phyloP scores from a whole-genome alignment of 2,797 vertebrate species.

The Antennarius maculatus region DNA sequence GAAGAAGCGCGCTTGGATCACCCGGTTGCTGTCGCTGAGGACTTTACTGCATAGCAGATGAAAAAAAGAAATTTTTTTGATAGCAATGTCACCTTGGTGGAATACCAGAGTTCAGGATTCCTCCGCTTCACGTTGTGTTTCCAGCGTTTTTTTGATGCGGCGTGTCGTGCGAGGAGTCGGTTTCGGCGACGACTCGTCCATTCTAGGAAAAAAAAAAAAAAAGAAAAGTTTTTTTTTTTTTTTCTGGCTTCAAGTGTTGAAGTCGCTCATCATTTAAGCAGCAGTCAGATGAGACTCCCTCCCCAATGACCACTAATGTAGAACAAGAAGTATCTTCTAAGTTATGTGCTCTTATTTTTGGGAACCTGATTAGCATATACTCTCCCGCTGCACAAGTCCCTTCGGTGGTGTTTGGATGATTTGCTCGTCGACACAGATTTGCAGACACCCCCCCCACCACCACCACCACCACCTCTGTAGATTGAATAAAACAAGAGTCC shows the following conservation, averaged over 20 bases:
- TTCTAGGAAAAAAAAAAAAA: not conserved
- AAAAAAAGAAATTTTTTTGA: slow-evolving; percentile 30
- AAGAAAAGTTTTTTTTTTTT: too few relatives aligned
- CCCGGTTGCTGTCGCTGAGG: slow-evolving; percentile 50
- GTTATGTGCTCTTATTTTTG: slow-evolving; percentile 64
- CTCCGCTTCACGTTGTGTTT: slow-evolving; percentile 16
- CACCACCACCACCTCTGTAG: not conserved
- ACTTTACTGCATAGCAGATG: slow-evolving; percentile 41
- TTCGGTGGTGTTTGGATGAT: slow-evolving; percentile 49
- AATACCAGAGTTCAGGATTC: slow-evolving; percentile 52
- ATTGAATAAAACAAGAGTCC: slow-evolving; percentile 56
- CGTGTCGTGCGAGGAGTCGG: slow-evolving; percentile 32
- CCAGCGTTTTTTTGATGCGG: slow-evolving; percentile 52
- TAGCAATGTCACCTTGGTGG: slow-evolving; percentile 68
- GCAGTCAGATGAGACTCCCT: slow-evolving; percentile 43
- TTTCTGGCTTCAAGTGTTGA: slow-evolving; percentile 36
- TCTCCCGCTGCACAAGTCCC: slow-evolving; percentile 46
- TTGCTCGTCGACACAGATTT: slow-evolving; percentile 39
- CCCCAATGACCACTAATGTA: slow-evolving; percentile 60
- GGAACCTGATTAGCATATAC: slow-evolving; percentile 53
- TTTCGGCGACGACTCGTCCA: slow-evolving; percentile 31
- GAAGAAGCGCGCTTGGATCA: slow-evolving; percentile 55
- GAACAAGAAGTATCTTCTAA: slow-evolving; percentile 58
- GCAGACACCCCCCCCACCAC: not conserved
- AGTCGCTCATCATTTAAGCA: slow-evolving; percentile 45